phyloP scores from a whole-genome alignment of 2,113 vertebrate genomes.

The Cottus gobio region DNA sequence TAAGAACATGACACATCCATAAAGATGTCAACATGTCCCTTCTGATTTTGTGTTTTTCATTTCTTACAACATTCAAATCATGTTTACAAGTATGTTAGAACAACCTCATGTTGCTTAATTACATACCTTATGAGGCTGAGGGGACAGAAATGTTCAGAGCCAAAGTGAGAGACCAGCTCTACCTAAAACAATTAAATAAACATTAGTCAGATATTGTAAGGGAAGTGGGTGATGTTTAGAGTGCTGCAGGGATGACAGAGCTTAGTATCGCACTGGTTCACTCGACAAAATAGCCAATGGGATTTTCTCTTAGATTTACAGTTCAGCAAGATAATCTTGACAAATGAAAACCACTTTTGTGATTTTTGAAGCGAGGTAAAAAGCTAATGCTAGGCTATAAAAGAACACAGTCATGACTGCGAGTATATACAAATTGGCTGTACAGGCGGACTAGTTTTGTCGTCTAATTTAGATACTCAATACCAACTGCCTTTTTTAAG shows the following conservation, averaged over 20 bases:
- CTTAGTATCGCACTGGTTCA: not conserved
- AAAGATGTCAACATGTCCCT: not conserved
- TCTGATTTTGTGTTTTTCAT: not conserved
- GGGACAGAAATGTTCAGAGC: conserved; percentile 98
- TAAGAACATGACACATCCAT: not conserved
- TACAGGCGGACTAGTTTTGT: not conserved
- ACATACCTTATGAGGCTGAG: conserved; percentile 96
- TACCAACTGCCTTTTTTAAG: not conserved
- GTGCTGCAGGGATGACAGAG: not conserved
- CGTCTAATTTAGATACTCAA: not conserved
- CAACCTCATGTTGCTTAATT: not conserved
- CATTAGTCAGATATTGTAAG: not conserved
- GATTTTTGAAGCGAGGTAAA: not conserved
- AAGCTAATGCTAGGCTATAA: not conserved
- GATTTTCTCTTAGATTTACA: not conserved
- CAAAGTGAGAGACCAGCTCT: conserved; percentile 96
- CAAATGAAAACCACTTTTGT: not conserved
- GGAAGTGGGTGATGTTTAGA: not conserved
- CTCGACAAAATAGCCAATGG: not conserved
- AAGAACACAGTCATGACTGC: not conserved
- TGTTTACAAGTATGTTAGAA: not conserved
- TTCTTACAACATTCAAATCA: not conserved
- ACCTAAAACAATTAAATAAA: conserved; percentile 84
- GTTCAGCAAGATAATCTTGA: not conserved
- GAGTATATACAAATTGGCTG: not conserved